These are phyloP conservation scores for Pterocles burchelli DNA, from an alignment of 2,113 vertebrate species.

Conservation along the genomic window DNA sequence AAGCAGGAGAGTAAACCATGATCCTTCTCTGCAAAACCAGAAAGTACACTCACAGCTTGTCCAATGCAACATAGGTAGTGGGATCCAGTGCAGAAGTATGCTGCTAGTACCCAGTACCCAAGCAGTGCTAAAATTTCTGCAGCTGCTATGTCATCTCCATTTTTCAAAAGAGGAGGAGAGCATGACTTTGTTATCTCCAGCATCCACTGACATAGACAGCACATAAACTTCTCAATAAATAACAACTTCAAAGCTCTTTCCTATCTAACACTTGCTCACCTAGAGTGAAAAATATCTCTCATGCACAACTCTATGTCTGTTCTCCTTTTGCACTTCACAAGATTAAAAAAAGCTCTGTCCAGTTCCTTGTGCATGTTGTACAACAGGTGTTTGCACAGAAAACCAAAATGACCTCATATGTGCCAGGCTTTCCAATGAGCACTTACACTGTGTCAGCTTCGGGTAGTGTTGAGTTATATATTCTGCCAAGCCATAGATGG, in stretches of 20 bases:
- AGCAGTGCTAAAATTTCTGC: not conserved
- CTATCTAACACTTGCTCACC: not conserved
- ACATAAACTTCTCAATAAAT: not conserved
- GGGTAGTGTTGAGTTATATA: not conserved
- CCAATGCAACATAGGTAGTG: not conserved
- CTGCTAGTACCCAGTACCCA: not conserved
- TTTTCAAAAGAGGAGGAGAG: not conserved
- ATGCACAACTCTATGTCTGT: not conserved
- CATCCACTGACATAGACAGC: not conserved
- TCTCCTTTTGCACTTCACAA: not conserved
- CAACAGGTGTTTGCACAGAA: constrained; percentile 1
- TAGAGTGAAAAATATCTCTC: not conserved
- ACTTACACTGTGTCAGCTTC: not conserved
- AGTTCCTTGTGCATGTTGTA: not conserved
- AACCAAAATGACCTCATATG: constrained; percentile 23
- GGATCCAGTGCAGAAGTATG: not conserved
- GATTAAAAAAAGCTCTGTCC: not conserved
- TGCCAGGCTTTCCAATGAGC: not conserved
- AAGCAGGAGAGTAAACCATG: not conserved
- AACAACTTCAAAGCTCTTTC: not conserved
- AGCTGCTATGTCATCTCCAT: not conserved
- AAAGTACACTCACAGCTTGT: not conserved
- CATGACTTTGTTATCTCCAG: not conserved
- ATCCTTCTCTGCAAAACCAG: not conserved
- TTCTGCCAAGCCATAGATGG: constrained; percentile 25